These are phyloP conservation scores for Leptonema lineaticorne DNA, from an alignment of 1,140 invertebrate species.

Conservation along the genomic window DNA sequence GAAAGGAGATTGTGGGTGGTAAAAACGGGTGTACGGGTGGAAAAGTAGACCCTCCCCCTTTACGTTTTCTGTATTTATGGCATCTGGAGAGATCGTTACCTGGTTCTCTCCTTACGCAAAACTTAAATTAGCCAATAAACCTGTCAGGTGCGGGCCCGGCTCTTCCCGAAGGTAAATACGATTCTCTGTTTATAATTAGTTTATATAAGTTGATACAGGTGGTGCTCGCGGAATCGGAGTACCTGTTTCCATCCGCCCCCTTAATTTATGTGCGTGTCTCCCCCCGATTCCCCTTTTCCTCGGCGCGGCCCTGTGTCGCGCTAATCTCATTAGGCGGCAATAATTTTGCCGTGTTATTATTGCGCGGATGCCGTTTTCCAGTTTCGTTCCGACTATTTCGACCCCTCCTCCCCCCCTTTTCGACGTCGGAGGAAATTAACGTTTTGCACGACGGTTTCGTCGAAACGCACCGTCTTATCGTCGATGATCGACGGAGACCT, in stretches of 20 bases:
- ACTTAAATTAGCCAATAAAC: conserved; percentile 59
- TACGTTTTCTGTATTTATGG: conserved; percentile 35
- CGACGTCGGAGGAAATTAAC: too few relatives aligned
- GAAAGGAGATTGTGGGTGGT: too few relatives aligned
- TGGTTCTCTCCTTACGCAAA: conserved; percentile 48
- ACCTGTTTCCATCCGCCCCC: background rate
- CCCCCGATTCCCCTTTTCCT: background rate
- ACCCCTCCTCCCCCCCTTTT: too few relatives aligned
- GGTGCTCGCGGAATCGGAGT: background rate
- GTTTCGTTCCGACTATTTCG: too few relatives aligned
- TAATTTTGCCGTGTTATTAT: conserved; percentile 29
- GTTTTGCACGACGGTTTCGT: too few relatives aligned
- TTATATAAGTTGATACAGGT: conserved; percentile 41
- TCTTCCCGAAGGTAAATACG: conserved; percentile 44
- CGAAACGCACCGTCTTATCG: too few relatives aligned
- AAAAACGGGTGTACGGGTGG: background rate
- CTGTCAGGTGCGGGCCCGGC: conserved; percentile 51
- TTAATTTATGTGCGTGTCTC: conserved; percentile 37
- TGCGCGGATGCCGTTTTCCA: background rate
- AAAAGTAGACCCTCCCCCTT: background rate
- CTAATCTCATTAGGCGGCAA: conserved; percentile 39
- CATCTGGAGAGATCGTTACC: conserved; percentile 41
- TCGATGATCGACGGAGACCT: too few relatives aligned
- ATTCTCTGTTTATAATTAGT: conserved; percentile 43
- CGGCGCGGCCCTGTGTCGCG: background rate